Evolutionary conservation across 2,888 invertebrate genomes (phyloP).

Genomic region (Carpatolechia fugitivella): DNA sequence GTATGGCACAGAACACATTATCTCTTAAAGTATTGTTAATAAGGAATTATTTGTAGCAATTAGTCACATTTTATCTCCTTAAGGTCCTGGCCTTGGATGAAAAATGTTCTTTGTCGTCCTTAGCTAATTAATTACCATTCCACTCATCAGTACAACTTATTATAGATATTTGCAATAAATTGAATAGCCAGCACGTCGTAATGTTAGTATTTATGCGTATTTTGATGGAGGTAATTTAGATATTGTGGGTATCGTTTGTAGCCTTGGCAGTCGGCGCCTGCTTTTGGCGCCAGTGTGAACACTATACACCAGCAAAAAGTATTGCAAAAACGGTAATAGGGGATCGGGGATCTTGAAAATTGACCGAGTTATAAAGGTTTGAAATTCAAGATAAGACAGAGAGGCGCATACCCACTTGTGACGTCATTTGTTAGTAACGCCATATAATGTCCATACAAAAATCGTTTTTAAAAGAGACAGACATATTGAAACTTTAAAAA

Average conservation of each 20-base stretch:
- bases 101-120: constrained; percentile 23
- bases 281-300: not conserved
- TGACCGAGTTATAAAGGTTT: too few species aligned
- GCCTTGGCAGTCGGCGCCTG: not conserved
- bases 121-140: constrained; percentile 13
- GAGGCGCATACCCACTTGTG: too few species aligned
- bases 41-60: not conserved
- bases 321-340: too few species aligned
- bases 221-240: not conserved
- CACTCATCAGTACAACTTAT: not conserved
- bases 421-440: too few species aligned
- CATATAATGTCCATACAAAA: too few species aligned
- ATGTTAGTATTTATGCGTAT: not conserved
- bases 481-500: too few species aligned
- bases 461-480: too few species aligned
- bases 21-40: not conserved
- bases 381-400: too few species aligned
- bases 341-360: too few species aligned
- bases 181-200: not conserved
- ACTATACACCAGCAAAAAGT: not conserved
- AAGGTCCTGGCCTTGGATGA: not conserved
- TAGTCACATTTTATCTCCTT: not conserved
- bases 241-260: not conserved
- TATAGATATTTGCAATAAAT: not conserved
- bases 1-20: too few species aligned